phyloP scores from a whole-genome alignment of 2,113 vertebrate genomes.

The Oncorhynchus tshawytscha region DNA sequence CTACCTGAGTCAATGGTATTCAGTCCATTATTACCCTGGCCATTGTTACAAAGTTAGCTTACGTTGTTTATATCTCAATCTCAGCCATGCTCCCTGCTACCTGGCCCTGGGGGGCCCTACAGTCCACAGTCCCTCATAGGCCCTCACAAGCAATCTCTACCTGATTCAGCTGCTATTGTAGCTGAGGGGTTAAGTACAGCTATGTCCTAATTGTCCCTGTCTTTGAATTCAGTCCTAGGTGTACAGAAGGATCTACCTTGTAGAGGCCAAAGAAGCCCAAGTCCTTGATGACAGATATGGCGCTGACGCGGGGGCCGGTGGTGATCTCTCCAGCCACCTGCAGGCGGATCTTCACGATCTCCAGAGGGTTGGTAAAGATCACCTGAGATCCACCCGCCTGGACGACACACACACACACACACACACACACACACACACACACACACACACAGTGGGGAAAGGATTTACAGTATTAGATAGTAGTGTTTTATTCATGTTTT shows the following conservation, averaged over 20 bases:
- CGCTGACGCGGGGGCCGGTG: conserved; percentile 82
- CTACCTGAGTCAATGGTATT: background rate
- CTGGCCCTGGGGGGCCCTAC: background rate
- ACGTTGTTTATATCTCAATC: background rate
- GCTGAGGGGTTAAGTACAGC: conserved; percentile 59
- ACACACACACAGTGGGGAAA: background rate
- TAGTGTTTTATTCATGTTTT: background rate
- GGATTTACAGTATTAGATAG: background rate
- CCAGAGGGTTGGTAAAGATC: conserved; percentile 88
- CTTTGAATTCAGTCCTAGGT: background rate
- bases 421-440: conserved; percentile 18
- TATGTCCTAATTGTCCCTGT: conserved; percentile 50
- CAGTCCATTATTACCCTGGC: background rate
- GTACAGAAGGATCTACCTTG: conserved; percentile 69
- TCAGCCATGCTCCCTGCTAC: background rate
- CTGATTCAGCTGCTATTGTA: too few relatives aligned
- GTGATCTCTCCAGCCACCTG: conserved; percentile 90
- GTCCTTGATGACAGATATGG: conserved; percentile 79
- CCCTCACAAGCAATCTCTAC: too few relatives aligned
- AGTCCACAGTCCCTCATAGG: background rate
- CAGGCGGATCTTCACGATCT: conserved; percentile 89
- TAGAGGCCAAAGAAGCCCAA: conserved; percentile 86
- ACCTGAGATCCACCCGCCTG: conserved; percentile 88
- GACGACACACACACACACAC: background rate
- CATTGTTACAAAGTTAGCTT: background rate